Conservation (phyloP, 2,113 vertebrate species). For the Sinocyclocheilus anophthalmus region DNA sequence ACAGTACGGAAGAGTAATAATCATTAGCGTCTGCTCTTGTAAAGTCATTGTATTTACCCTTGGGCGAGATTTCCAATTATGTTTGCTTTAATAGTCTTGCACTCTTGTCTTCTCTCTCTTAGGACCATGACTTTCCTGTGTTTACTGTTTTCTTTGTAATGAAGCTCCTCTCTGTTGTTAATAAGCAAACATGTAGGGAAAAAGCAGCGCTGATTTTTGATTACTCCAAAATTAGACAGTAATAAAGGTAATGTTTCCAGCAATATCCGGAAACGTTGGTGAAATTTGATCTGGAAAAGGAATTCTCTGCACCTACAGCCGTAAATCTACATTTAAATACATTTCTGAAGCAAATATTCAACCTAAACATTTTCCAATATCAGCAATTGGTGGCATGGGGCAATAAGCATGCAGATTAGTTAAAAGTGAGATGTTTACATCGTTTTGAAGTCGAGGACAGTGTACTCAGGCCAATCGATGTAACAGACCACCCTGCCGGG, state of each 20-base stretch:
- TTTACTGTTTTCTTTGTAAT: slow-evolving; percentile 24
- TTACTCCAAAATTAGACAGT: slow-evolving; percentile 7
- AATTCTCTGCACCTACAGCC: not conserved
- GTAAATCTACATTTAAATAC: slow-evolving; percentile 16
- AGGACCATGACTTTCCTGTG: slow-evolving; percentile 20
- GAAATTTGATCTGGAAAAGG: slow-evolving; percentile 1
- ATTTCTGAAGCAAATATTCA: not conserved
- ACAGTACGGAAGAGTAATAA: slow-evolving; percentile 1
- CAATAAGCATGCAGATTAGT: not conserved
- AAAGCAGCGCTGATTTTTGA: not conserved
- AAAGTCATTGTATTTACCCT: slow-evolving; percentile 26
- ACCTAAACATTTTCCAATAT: not conserved
- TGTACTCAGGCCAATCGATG: slow-evolving; percentile 89
- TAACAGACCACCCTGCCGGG: slow-evolving; percentile 84
- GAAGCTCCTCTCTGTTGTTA: not conserved
- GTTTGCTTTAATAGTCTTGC: slow-evolving; percentile 37
- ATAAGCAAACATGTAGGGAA: slow-evolving; percentile 2
- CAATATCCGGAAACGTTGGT: not conserved
- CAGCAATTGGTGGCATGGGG: not conserved
- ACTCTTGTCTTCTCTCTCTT: slow-evolving; percentile 10
- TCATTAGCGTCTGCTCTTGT: slow-evolving; percentile 23
- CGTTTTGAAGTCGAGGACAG: slow-evolving; percentile 76
- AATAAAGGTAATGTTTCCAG: slow-evolving; percentile 18
- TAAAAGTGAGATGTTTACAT: slow-evolving; percentile 78
- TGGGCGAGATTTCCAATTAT: slow-evolving; percentile 26